phyloP scores from a whole-genome alignment of 2,797 vertebrate genomes.

The Argentina silus region DNA sequence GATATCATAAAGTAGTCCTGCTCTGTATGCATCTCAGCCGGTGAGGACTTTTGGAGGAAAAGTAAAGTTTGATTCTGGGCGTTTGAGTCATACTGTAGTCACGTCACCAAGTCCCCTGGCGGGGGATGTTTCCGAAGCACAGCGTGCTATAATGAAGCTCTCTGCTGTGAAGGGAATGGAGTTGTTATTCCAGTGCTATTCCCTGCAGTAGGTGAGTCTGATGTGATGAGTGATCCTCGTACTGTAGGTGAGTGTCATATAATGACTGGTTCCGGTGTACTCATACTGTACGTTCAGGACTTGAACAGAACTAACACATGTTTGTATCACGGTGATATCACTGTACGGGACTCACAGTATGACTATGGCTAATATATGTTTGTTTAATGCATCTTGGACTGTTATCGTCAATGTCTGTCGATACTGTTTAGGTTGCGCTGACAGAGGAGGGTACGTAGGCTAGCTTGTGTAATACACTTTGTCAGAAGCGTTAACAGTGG shows the following conservation, averaged over 20 bases:
- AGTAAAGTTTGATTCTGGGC: slow-evolving; percentile 55
- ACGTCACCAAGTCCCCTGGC: slow-evolving; percentile 52
- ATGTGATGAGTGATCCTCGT: background rate
- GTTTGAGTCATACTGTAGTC: slow-evolving; percentile 58
- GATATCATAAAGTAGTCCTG: slow-evolving; percentile 30
- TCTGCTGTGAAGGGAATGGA: slow-evolving; percentile 48
- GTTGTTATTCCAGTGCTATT: slow-evolving; percentile 59
- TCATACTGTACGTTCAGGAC: background rate
- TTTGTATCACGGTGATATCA: slow-evolving; percentile 29
- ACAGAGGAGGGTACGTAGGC: background rate
- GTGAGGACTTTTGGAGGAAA: slow-evolving; percentile 46
- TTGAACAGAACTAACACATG: background rate
- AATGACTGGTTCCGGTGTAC: slow-evolving; percentile 46
- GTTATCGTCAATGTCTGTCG: background rate
- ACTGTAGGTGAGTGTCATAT: slow-evolving; percentile 17
- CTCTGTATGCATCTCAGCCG: slow-evolving; percentile 56
- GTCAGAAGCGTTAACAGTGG: background rate
- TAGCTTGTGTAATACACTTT: background rate
- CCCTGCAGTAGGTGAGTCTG: slow-evolving; percentile 34
- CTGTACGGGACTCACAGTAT: background rate
- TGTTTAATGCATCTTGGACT: background rate
- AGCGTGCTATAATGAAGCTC: slow-evolving; percentile 49
- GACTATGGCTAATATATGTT: background rate
- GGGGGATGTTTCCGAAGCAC: slow-evolving; percentile 53
- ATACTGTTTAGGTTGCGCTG: background rate